Conservation (phyloP, 2,113 vertebrate species). For the Amia ocellicauda region DNA sequence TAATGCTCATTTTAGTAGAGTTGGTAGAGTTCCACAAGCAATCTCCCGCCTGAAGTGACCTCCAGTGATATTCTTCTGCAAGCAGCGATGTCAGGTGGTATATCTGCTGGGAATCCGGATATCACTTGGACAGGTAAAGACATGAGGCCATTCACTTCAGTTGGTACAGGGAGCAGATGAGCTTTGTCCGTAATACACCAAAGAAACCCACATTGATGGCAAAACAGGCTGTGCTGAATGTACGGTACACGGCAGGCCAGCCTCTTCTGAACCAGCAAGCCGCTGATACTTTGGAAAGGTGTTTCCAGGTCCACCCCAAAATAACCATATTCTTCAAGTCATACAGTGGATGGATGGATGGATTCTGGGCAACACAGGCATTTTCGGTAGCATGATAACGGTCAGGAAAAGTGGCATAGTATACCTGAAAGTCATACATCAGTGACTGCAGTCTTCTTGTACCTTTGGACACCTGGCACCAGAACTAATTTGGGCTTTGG, state of each 20-base stretch:
- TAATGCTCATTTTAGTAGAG: too few relatives aligned
- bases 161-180: conserved; percentile 74
- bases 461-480: conserved; percentile 79
- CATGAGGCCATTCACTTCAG: conserved; percentile 72
- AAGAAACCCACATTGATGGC: conserved; percentile 71
- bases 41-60: too few relatives aligned
- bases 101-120: conserved; percentile 59
- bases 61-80: conserved; percentile 67
- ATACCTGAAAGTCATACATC: conserved; percentile 78
- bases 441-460: conserved; percentile 57
- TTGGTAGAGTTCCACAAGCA: too few relatives aligned
- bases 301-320: conserved; percentile 84
- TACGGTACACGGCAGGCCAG: conserved; percentile 51
- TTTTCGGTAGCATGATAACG: conserved; percentile 50
- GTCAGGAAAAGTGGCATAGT: conserved; percentile 58
- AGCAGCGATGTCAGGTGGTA: conserved; percentile 72
- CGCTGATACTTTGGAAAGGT: conserved; percentile 81
- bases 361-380: conserved; percentile 75
- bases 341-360: conserved; percentile 81
- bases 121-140: conserved; percentile 85
- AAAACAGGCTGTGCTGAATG: conserved; percentile 73
- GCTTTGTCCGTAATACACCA: conserved; percentile 88
- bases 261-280: conserved; percentile 60
- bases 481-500: conserved; percentile 81
- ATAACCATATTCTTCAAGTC: conserved; percentile 64